Evolutionary conservation across 2,888 invertebrate genomes (phyloP).

Genomic region (Cryptocheilus praepositus): DNA sequence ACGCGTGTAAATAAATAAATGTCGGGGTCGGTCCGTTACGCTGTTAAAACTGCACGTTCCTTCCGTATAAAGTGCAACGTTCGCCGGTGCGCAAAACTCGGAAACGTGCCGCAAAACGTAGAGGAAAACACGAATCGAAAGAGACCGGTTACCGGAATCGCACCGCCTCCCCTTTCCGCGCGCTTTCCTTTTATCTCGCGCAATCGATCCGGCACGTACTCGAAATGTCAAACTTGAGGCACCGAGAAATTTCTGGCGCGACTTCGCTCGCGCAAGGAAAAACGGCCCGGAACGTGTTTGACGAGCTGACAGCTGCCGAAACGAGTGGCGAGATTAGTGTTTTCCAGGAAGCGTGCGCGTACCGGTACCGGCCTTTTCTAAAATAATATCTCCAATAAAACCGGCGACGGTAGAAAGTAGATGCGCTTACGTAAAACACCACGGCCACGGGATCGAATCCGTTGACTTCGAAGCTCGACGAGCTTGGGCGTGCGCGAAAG

Average conservation of each 20-base stretch:
- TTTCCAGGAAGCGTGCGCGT: constrained; percentile 30
- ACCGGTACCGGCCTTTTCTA: constrained; percentile 22
- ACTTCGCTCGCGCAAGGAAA: constrained; percentile 7
- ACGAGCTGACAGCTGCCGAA: constrained; percentile 3
- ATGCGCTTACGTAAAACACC: constrained; percentile 43
- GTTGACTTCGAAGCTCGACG: too few species aligned
- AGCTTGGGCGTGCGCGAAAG: constrained; percentile 22
- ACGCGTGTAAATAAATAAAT: constrained; percentile 31
- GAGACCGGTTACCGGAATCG: constrained; percentile 31
- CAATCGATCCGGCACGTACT: too few species aligned
- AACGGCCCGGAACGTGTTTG: constrained; percentile 3
- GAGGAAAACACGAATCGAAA: background rate
- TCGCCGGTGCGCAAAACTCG: constrained; percentile 26
- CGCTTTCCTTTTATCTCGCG: too few species aligned
- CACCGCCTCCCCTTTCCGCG: constrained; percentile 27
- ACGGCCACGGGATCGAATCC: too few species aligned
- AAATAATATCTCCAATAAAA: constrained; percentile 45
- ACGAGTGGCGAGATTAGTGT: constrained; percentile 15
- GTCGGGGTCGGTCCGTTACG: constrained; percentile 24
- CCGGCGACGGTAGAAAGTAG: constrained; percentile 45
- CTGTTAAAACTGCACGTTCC: constrained; percentile 36
- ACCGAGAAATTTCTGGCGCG: too few species aligned
- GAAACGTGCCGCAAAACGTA: background rate
- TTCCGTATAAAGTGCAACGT: constrained; percentile 55
- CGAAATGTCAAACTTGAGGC: too few species aligned